Base-by-base conservation (phyloP, 2,113 vertebrate genomes). In the Helogale parvula region DNA sequence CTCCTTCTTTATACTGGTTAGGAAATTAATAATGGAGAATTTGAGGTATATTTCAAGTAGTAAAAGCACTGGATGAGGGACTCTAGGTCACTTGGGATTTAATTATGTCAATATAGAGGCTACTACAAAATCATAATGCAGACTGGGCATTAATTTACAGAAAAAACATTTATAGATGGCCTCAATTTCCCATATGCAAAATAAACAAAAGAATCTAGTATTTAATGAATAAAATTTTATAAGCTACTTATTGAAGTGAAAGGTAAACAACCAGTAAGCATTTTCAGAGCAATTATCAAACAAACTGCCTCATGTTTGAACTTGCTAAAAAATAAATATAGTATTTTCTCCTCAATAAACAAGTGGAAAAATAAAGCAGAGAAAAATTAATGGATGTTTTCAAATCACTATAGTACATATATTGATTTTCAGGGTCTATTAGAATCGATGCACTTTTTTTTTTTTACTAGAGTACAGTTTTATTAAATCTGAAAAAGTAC, bases 371-470 rank as follows among this genome's bases (percentile, higher is more conserved):
- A 81, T 71, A 93, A 96, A 82, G 25, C 38, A 97, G 29, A 92
- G 35, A 92, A 83, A 96, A 97, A 94, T 84, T 93, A 94, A 93
- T 93, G 52, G 35, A 90, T 85, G 41, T 90, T 93, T 93, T 95
- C 77, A 81, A 93, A 60, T 45, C 71, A 86, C 72, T 95, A 88
- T 35, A 65, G 33, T 81, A 81, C 50, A 88, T 68, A 52, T 60
- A 94, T 83, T 74, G 88, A 97, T 97, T 82, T 97, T 86, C 57
- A 72, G 88, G 81, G 74, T 54, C 29, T 45, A 94, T 85, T 96
- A 77, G 66, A 95, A 97, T 69, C 91, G 57, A 91, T 57, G 38
- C 1, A 79, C 33, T n/a, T 81, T 88, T 95, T 4, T 4, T 27
- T 95, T 94, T 95, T 66, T 88, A 82, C 0, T 1, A 86, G 82